Evolutionary conservation across 2,888 invertebrate genomes (phyloP).

Genomic region (Cataglyphis livida): DNA sequence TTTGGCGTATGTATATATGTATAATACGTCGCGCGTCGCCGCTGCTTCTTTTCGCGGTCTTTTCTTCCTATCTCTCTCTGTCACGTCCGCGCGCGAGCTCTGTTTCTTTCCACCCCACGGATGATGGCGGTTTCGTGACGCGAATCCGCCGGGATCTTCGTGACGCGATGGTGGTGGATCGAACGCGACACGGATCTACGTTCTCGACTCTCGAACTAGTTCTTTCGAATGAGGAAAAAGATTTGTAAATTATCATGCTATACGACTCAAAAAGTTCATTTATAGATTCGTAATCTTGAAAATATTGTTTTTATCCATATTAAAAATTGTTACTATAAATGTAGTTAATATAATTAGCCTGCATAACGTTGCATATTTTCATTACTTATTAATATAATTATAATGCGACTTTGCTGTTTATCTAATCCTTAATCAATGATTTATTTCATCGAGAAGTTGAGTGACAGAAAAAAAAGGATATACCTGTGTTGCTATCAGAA

Average conservation of each 20-base stretch:
- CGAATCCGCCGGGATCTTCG: constrained; percentile 14
- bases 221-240: neutral
- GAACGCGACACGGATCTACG: constrained; percentile 18
- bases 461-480: neutral
- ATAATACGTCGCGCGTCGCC: neutral
- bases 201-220: neutral
- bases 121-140: constrained; percentile 18
- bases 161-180: neutral
- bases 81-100: constrained; percentile 19
- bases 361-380: neutral
- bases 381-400: neutral
- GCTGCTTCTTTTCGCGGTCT: constrained; percentile 24
- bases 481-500: neutral
- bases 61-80: constrained; percentile 8
- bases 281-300: neutral
- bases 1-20: neutral
- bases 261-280: neutral
- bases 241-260: neutral
- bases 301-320: neutral
- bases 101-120: constrained; percentile 1
- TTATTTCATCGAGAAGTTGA: neutral
- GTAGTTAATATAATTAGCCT: neutral
- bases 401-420: neutral
- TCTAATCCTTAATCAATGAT: neutral
- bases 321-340: neutral